phyloP scores from a whole-genome alignment of 1,140 invertebrate genomes.

The Aphis craccivora region DNA sequence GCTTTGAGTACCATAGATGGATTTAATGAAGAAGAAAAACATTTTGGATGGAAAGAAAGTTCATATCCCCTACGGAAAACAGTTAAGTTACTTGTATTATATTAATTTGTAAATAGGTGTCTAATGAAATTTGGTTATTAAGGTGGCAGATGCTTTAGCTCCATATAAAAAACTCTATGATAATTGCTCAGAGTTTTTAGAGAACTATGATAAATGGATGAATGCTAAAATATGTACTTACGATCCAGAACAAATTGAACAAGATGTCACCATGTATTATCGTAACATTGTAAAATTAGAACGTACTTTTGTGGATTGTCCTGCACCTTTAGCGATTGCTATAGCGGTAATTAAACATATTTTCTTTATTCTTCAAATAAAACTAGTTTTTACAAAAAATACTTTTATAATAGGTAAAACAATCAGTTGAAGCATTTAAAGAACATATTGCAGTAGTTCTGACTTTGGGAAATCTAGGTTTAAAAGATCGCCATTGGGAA shows the following conservation, averaged over 20 bases:
- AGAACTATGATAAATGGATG: conserved; percentile 85
- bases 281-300: conserved; percentile 87
- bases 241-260: conserved; percentile 89
- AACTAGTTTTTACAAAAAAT: neutral
- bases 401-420: conserved; percentile 66
- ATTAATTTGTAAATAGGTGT: neutral
- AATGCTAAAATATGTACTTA: conserved; percentile 81
- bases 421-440: conserved; percentile 87
- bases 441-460: conserved; percentile 89
- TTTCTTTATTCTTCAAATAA: neutral
- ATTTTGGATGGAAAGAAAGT: conserved; percentile 89
- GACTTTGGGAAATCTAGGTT: conserved; percentile 91
- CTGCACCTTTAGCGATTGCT: conserved; percentile 72
- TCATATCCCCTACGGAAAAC: conserved; percentile 75
- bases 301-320: conserved; percentile 79
- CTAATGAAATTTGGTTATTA: neutral
- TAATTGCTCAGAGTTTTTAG: conserved; percentile 83
- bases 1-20: conserved; percentile 85
- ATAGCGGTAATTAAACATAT: conserved; percentile 66
- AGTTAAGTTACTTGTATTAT: conserved; percentile 9
- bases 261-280: conserved; percentile 81
- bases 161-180: conserved; percentile 93
- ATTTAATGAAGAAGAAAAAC: conserved; percentile 91
- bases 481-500: conserved; percentile 94
- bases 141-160: conserved; percentile 62